A percentile compares a stretch with the other conserved stretches of the same genome.
These are phyloP conservation scores for Globodera ellingtonae DNA, from an alignment of 1,140 invertebrate genomes.

Conservation along the genomic window DNA sequence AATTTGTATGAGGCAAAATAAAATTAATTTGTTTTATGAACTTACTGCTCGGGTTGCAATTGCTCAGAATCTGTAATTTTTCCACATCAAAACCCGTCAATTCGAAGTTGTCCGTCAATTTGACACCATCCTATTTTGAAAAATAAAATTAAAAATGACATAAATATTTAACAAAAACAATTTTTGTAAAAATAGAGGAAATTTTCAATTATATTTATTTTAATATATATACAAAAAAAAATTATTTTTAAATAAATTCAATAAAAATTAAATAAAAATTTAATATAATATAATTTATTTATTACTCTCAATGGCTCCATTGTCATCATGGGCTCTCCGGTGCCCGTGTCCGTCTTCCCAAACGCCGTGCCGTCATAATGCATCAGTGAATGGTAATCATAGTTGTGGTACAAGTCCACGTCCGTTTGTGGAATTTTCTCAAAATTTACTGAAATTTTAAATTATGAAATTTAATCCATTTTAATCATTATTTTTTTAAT, in stretches of 20 bases:
- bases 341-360: constrained; percentile 34
- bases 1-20: not conserved
- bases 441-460: constrained; percentile 37
- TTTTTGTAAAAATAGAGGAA: constrained; percentile 10
- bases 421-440: constrained; percentile 35
- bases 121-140: constrained; percentile 9
- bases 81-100: constrained; percentile 40
- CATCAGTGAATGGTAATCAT: constrained; percentile 47
- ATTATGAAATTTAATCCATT: not conserved
- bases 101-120: constrained; percentile 40
- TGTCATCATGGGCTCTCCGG: constrained; percentile 34
- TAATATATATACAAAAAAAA: too few species aligned
- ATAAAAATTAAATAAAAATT: too few species aligned
- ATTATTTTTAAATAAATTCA: too few species aligned
- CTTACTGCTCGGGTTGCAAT: constrained; percentile 19
- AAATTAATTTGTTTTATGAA: not conserved
- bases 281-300: too few species aligned
- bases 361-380: constrained; percentile 46
- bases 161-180: constrained; percentile 5
- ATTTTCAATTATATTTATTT: not conserved
- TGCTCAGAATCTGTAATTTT: constrained; percentile 43
- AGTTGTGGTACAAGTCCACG: constrained; percentile 42
- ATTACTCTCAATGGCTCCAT: constrained; percentile 41
- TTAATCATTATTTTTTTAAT: not conserved
- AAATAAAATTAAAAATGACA: too few species aligned